Base-by-base conservation (phyloP, 2,113 vertebrate genomes). In the Ammodytes marinus region DNA sequence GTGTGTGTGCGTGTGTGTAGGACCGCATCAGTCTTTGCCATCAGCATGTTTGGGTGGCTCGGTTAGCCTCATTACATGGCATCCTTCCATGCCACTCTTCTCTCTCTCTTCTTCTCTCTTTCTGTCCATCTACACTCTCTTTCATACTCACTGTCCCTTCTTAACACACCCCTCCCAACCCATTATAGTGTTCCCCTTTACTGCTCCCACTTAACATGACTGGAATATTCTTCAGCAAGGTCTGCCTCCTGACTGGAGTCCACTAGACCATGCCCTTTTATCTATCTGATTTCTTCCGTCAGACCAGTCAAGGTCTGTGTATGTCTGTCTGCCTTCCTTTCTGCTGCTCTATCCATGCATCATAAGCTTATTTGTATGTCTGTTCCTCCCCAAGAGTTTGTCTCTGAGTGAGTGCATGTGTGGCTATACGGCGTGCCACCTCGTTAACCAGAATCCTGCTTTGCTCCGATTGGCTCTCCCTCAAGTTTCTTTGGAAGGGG, bases 181-280 rank as follows among this genome's bases (percentile, higher is more conserved):
- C 74, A 91, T 92, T 90, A 93, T 88, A 88, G 67, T 88, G 86
- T 90, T 93, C 86, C 84, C 46, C 88, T 91, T 91, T 90, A 83
- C 87, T 88, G 88, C 83, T 88, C 61, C 76, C 65, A 57, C 78
- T 88, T 78, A 81, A 40, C 49, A 78, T 65, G 73, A 74, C 74
- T 78, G 53, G 74, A 89, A 83, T 86, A 86, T 88, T 80, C 80
- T 80, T 55, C 66, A 40, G 70, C 67, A 59, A 64, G 72, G 57
- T 68, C 81, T 65, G 13, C 74, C 74, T 73, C 35, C 79, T 83
- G 87, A 82, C 82, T 83, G 83, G 40, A 83, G 83, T 72, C 74
- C 73, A 82, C 63, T 88, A 85, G 69, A 88, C 80, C 88, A 12
- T 90, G 79, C 79, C 61, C 54, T 85, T 90, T 92, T 75, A 87